These are phyloP conservation scores for Hesperia comma DNA, from an alignment of 2,888 invertebrate genomes.

Conservation along the genomic window DNA sequence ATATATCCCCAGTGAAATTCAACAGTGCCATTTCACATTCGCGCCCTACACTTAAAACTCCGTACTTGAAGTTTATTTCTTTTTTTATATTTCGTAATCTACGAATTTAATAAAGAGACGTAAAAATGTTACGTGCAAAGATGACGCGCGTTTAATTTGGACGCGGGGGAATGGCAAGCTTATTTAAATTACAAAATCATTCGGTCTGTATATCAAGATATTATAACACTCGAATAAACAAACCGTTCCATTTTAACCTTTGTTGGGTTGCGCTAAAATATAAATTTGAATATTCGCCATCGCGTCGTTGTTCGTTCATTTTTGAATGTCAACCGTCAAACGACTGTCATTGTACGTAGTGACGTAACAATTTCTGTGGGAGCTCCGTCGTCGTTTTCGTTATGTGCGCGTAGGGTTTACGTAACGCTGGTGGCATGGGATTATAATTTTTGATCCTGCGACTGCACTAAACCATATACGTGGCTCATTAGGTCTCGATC, in stretches of 20 bases:
- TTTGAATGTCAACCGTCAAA: constrained; percentile 61
- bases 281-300: constrained; percentile 45
- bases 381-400: constrained; percentile 37
- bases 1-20: constrained; percentile 55
- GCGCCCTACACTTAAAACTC: constrained; percentile 57
- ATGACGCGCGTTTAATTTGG: constrained; percentile 64
- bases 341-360: constrained; percentile 58
- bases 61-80: constrained; percentile 67
- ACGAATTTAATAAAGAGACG: constrained; percentile 72
- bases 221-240: constrained; percentile 36
- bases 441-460: constrained; percentile 76
- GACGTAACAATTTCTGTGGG: constrained; percentile 34
- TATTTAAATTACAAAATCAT: constrained; percentile 65
- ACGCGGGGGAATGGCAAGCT: constrained; percentile 55
- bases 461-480: constrained; percentile 76
- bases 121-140: constrained; percentile 63
- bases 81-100: constrained; percentile 75
- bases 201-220: constrained; percentile 42
- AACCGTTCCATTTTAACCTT: constrained; percentile 43
- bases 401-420: constrained; percentile 44
- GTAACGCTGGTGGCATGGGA: constrained; percentile 54
- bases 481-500: constrained; percentile 80
- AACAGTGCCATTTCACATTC: constrained; percentile 52
- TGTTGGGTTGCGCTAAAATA: constrained; percentile 45
- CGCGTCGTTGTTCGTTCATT: constrained; percentile 55